Evolutionary conservation across 2,113 vertebrate genomes (phyloP), one percentile per base, ranked within the genome.

Genomic region (Balaenoptera acutorostrata): DNA sequence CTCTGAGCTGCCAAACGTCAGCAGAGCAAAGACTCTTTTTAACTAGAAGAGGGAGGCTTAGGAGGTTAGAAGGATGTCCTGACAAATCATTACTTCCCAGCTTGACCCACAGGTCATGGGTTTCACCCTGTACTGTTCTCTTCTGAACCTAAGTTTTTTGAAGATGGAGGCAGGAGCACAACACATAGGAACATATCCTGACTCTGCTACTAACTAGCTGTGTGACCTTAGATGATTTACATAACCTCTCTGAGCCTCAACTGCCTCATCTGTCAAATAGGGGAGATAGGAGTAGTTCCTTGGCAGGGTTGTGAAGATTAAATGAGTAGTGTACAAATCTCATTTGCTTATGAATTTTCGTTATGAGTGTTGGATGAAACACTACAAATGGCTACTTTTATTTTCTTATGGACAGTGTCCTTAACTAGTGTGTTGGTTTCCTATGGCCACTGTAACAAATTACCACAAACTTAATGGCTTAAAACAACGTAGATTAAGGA

Each of bases 1-100:
- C 97, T 98, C 98, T 93, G 95, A 94, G 98, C 98, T 98, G 96
- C 97, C 94, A 95, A 94, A 94, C 93, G 9, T 75, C 63, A 93
- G 59, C 0, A 0, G 55, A 55, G 15, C n/a, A 31, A 31, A 33
- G 81, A 18, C 33, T 88, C 33, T 90, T 96, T 95, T 90, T 92
- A 92, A 69, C 78, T 68, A 57, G 46, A 41, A 18, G 33, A 46
- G 29, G 41, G 71, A 23, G 17, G 74, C 27, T 59, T 20, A 6
- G 72, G 33, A 63, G 74, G 11, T 87, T 75, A 36, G n/a, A 31
- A 57, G 33, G 39, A 66, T 55, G 52, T 69, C 93, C 91, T 72
- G 64, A 69, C 31, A 9, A 6, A 23, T 69, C 31, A 0, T 69
- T 15, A 1, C 18, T n/a, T 88, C 86, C 64, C 77, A 44, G 75